Evolutionary conservation across 2,797 vertebrate species (phyloP).

Genomic region (Mallotus villosus): DNA sequence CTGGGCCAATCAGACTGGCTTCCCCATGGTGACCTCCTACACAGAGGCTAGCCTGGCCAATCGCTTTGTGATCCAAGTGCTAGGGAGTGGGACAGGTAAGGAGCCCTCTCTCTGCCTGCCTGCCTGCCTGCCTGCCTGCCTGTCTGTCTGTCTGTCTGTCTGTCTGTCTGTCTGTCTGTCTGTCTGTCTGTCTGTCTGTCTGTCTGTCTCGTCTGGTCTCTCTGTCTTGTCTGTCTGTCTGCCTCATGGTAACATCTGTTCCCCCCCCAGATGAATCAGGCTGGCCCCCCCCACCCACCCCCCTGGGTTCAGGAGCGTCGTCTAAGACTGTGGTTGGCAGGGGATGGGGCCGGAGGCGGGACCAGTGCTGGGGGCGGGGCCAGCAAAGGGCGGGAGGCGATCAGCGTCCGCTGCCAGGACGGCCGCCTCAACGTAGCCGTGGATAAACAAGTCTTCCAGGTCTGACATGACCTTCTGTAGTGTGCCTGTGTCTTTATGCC

Average conservation of each 20-base stretch:
- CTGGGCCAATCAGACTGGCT: slow-evolving; percentile 67
- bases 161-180: not conserved
- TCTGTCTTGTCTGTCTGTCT: slow-evolving; percentile 9
- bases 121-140: not conserved
- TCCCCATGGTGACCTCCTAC: slow-evolving; percentile 72
- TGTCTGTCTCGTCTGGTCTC: not conserved
- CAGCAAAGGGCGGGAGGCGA: slow-evolving; percentile 36
- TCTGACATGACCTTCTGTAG: slow-evolving; percentile 30
- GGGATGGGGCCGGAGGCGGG: slow-evolving; percentile 4
- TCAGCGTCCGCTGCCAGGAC: slow-evolving; percentile 67
- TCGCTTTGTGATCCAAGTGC: slow-evolving; percentile 73
- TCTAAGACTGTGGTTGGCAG: slow-evolving; percentile 56
- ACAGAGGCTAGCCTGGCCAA: slow-evolving; percentile 79
- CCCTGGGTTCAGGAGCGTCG: slow-evolving; percentile 49
- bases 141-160: not conserved
- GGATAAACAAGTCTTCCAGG: slow-evolving; percentile 66
- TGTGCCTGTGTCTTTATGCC: too few species aligned
- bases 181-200: not conserved
- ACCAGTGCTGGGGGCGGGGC: slow-evolving; percentile 1
- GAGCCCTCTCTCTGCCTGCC: slow-evolving; percentile 29
- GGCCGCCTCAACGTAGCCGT: slow-evolving; percentile 66
- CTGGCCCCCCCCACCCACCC: slow-evolving; percentile 15
- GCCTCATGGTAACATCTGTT: too few species aligned
- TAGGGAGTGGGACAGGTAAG: slow-evolving; percentile 59
- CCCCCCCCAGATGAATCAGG: not conserved